Evolutionary conservation across 2,888 invertebrate species (phyloP), one percentile per base, ranked within the genome.

Genomic region (Fragum sueziense): DNA sequence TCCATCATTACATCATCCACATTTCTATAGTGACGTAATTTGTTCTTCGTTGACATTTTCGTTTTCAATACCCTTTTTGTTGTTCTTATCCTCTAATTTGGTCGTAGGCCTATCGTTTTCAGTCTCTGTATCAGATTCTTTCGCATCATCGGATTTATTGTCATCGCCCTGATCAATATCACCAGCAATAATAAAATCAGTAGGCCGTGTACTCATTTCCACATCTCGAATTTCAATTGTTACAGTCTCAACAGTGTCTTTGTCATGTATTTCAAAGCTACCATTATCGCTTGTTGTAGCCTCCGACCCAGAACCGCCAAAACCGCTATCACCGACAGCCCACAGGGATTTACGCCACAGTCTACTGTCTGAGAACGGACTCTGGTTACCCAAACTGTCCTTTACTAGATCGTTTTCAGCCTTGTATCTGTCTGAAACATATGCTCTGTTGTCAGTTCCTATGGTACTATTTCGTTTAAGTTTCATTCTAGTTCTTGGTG

Each of bases 311-410:
- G 79, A 79, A 1, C 75, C 79, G 33, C 75, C 79, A 52, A 76
- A 72, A 20, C 79, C 79, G 47, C 76, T 79, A 22, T 76, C 79
- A n/a, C 41, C 68, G 11, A 76, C 41, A 9, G 68, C 72, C 70
- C 71, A 73, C 11, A 57, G 37, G n/a, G 68, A 62, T 27, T 72
- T 61, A 6, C 75, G 70, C 79, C 79, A 79, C 9, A 72, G 68
- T 41, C 72, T 29, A 7, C 37, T 37, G 9, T 31, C 61, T 29
- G 33, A 54, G 14, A 31, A 47, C 14, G 33, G 61, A n/a, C 20
- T 61, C 1, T n/a, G 31, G 22, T 22, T 47, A 14, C 33, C 31
- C 1, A n/a, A 22, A 37, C 34, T 9, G 22, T 57, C n/a, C 25
- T 54, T 61, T 31, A n/a, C 31, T 33, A 31, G 2, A 29, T 2